These are phyloP conservation scores for Trichogramma pretiosum DNA, from an alignment of 1,140 invertebrate genomes.

Conservation along the genomic window DNA sequence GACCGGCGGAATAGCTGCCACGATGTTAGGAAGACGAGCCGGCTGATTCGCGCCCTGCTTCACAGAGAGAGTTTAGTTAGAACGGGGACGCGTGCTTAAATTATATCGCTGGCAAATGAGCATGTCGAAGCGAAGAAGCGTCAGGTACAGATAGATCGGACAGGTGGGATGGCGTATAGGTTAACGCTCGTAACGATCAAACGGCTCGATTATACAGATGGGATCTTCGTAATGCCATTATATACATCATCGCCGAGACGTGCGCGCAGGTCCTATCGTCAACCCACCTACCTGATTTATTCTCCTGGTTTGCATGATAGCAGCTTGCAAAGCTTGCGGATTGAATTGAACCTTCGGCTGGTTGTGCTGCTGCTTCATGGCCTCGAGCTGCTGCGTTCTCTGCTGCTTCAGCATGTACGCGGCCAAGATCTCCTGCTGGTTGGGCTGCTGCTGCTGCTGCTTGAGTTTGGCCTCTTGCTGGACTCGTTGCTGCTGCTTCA, in stretches of 20 bases:
- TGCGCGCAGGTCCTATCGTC: too few species aligned
- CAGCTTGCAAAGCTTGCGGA: conserved; percentile 28
- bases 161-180: too few species aligned
- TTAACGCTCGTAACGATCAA: too few species aligned
- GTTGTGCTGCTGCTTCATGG: conserved; percentile 36
- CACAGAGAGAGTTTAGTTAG: too few species aligned
- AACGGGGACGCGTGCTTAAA: too few species aligned
- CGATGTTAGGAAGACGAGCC: conserved; percentile 21
- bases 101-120: too few species aligned
- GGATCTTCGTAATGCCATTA: too few species aligned
- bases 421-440: conserved; percentile 32
- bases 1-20: conserved; percentile 23
- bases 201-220: too few species aligned
- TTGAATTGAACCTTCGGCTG: conserved; percentile 20
- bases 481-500: conserved; percentile 35
- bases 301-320: conserved; percentile 34
- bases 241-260: too few species aligned
- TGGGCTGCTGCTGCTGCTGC: conserved; percentile 30
- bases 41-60: too few species aligned
- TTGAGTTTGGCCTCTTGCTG: conserved; percentile 34
- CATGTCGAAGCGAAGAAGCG: too few species aligned
- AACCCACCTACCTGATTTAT: conserved; percentile 32
- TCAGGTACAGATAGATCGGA: too few species aligned
- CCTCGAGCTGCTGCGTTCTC: conserved; percentile 41
- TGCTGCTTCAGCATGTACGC: conserved; percentile 42